Evolutionary conservation across 2,113 vertebrate species (phyloP).

Genomic region (Eretmodus cyanostictus): DNA sequence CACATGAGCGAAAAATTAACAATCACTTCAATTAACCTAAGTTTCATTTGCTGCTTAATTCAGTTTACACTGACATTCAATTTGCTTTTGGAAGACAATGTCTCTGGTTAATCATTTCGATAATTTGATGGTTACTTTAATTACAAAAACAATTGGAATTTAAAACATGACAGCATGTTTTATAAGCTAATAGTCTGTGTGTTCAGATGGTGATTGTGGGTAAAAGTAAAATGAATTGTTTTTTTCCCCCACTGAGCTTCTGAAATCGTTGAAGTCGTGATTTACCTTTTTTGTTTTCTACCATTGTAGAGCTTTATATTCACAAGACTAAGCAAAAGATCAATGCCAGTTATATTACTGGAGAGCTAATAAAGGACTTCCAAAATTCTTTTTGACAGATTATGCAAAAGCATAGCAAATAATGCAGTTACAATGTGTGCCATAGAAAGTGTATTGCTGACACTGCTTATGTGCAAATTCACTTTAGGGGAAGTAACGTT

Average conservation of each 20-base stretch:
- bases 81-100: constrained; percentile 1
- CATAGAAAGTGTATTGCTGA: neutral
- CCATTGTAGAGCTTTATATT: neutral
- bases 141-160: neutral
- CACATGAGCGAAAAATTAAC: neutral
- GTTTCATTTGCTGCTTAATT: constrained; percentile 18
- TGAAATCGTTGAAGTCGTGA: neutral
- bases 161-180: neutral
- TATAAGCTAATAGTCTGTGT: neutral
- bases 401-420: neutral
- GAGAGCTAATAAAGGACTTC: neutral
- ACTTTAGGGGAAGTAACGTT: neutral
- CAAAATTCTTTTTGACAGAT: constrained; percentile 1
- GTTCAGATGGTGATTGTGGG: neutral
- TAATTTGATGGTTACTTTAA: constrained; percentile 9
- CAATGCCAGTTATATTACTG: neutral
- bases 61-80: neutral
- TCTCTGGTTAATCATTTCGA: constrained; percentile 18
- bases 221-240: neutral
- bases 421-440: neutral
- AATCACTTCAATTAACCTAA: neutral
- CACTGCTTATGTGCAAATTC: neutral
- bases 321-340: neutral
- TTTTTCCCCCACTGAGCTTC: neutral
- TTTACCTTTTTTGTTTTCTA: neutral